A percentile compares a stretch with the other conserved stretches of the same genome.
These are phyloP conservation scores for Leptodirus hochenwartii DNA, from an alignment of 2,888 invertebrate species.

Conservation along the genomic window DNA sequence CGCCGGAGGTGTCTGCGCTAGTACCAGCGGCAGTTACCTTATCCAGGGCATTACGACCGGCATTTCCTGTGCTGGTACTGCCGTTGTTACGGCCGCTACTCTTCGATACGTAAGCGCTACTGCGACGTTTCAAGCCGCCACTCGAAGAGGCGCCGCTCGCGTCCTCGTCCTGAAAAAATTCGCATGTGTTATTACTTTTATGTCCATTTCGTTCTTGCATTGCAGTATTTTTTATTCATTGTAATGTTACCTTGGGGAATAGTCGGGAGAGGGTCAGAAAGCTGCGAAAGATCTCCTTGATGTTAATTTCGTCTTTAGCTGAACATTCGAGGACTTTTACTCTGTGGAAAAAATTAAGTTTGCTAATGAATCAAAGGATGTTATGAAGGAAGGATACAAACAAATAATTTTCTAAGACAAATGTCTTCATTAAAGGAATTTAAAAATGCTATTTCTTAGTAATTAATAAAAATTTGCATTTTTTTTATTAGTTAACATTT, in stretches of 20 bases:
- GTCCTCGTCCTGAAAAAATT: too few species aligned
- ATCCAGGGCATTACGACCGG: conserved; percentile 26
- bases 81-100: conserved; percentile 30
- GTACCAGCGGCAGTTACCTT: conserved; percentile 18
- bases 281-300: conserved; percentile 63
- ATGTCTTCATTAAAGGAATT: too few species aligned
- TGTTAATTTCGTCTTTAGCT: conserved; percentile 59
- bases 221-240: too few species aligned
- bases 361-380: too few species aligned
- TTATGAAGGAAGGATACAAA: too few species aligned
- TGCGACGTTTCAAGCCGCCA: conserved; percentile 47
- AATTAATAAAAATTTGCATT: too few species aligned
- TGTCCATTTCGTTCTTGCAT: too few species aligned
- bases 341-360: too few species aligned
- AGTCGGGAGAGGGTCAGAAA: conserved; percentile 61
- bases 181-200: too few species aligned
- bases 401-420: too few species aligned
- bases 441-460: too few species aligned
- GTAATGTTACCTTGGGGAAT: conserved; percentile 40
- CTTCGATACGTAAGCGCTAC: conserved; percentile 51
- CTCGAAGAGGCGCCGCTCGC: conserved; percentile 27
- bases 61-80: conserved; percentile 16
- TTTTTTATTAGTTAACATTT: too few species aligned
- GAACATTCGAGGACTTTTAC: conserved; percentile 62
- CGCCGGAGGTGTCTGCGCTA: conserved; percentile 13